These are phyloP conservation scores for Hydropsyche tenuis DNA, from an alignment of 1,140 invertebrate species.

Conservation along the genomic window DNA sequence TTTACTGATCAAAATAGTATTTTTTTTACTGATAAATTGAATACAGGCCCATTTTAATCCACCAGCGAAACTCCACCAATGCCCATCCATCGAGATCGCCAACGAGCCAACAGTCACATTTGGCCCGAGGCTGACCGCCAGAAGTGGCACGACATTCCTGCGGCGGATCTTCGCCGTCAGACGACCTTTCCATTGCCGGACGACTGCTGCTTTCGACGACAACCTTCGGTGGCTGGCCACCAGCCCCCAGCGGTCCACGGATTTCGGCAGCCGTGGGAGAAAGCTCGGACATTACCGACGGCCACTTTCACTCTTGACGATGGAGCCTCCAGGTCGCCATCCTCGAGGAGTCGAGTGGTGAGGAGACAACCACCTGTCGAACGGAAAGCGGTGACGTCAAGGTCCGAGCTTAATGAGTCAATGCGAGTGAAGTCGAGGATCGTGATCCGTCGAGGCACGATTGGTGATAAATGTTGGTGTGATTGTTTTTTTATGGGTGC, in stretches of 20 bases:
- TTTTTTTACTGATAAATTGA: too few species aligned
- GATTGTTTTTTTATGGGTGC: too few species aligned
- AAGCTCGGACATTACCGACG: background rate
- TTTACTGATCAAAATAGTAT: too few species aligned
- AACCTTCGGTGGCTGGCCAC: background rate
- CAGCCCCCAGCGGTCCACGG: background rate
- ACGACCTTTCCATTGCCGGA: constrained; percentile 29
- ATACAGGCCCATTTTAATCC: too few species aligned
- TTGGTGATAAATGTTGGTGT: too few species aligned
- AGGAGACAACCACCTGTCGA: background rate
- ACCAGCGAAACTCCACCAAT: too few species aligned
- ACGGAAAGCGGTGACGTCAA: background rate
- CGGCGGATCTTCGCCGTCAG: background rate
- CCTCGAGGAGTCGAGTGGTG: too few species aligned
- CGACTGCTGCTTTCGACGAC: background rate
- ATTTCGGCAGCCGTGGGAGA: background rate
- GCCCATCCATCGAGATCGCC: too few species aligned
- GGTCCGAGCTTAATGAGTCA: background rate
- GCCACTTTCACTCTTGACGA: background rate
- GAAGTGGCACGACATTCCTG: constrained; percentile 32
- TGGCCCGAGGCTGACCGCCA: background rate
- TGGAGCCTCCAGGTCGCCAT: background rate
- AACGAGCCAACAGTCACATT: too few species aligned
- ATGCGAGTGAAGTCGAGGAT: too few species aligned
- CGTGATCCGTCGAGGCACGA: too few species aligned